Evolutionary conservation across 2,888 invertebrate species (phyloP), one percentile per base, ranked within the genome.

Genomic region (Malthinus seriepunctatus): DNA sequence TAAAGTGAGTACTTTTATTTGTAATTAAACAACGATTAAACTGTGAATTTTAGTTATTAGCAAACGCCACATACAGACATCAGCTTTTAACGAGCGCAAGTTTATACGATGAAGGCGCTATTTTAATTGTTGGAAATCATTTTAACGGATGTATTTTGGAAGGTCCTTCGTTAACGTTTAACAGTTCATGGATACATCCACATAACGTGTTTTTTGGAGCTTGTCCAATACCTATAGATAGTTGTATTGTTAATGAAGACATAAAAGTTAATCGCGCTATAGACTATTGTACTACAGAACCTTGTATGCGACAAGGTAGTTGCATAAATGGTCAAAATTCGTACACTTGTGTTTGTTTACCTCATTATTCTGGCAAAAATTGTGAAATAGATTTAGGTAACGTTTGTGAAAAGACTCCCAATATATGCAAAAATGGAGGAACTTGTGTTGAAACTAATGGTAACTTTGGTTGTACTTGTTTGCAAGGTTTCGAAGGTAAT

Each of bases 101-200:
- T 70, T 81, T 88, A 67, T 86, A 88, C 76, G 86, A 87, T 67
- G 86, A 85, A 68, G 88, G 88, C 64, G 88, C 89, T 15, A 86
- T 88, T 63, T 80, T 93, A 68, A 86, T 90, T 64, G 86, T 94
- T 62, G 93, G 93, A 46, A 88, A 88, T 75, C 86, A 88, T 67
- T 93, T 91, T 81, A 86, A 86, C 71, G 94, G 93, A 63, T 94
- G 94, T 77, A 83, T 94, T 61, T 84, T 88, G 69, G 91, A 93
- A 81, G 93, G 93, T 0, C 93, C 93, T n/a, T 90, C 91, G 63
- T 83, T 94, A 37, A 86, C 90, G 71, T 92, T 93, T 78, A 86
- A 88, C 74, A 78, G 83, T 11, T 82, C 83, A 63, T 79, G 84
- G 56, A 83, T 88, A 65, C 82, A 86, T 69, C 82, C 83, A 49